These are phyloP conservation scores for Cyclura pinguis DNA, from an alignment of 2,797 vertebrate genomes.

Conservation along the genomic window DNA sequence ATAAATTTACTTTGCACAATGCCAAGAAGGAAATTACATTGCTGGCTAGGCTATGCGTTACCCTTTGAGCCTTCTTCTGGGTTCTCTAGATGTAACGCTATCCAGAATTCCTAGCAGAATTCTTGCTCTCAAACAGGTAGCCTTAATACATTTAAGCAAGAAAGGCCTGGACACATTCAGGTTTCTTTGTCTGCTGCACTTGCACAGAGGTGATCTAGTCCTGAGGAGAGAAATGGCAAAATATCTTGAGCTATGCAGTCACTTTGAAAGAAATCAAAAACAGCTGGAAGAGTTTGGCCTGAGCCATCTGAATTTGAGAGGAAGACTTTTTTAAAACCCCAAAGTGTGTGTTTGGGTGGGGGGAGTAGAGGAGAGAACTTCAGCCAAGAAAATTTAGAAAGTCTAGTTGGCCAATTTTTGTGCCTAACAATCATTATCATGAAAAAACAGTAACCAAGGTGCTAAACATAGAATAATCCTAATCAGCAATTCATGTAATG, in stretches of 20 bases:
- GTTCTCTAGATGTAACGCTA: constrained; percentile 47
- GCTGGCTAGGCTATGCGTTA: constrained; percentile 1
- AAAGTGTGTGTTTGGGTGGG: neutral
- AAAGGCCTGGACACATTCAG: constrained; percentile 58
- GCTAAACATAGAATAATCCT: constrained; percentile 75
- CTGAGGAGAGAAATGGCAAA: neutral
- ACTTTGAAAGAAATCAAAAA: constrained; percentile 21
- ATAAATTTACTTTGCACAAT: constrained; percentile 73
- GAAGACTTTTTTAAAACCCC: constrained; percentile 48
- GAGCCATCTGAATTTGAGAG: constrained; percentile 49
- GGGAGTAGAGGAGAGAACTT: constrained; percentile 19
- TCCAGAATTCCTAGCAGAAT: constrained; percentile 59
- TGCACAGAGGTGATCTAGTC: constrained; percentile 39
- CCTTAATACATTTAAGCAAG: constrained; percentile 76
- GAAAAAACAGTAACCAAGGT: constrained; percentile 76
- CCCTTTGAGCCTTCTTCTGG: neutral
- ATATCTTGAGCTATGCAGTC: constrained; percentile 19
- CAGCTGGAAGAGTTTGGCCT: constrained; percentile 42
- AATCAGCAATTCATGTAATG: constrained; percentile 61
- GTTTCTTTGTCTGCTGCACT: constrained; percentile 54
- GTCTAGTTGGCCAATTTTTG: constrained; percentile 69
- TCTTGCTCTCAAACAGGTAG: constrained; percentile 75
- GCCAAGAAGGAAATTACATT: constrained; percentile 70
- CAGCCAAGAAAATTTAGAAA: constrained; percentile 67
- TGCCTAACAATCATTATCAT: constrained; percentile 76